A percentile compares a stretch with the other conserved stretches of the same genome.
These are phyloP conservation scores for Uria aalge DNA, from an alignment of 2,113 vertebrate genomes.

Conservation along the genomic window DNA sequence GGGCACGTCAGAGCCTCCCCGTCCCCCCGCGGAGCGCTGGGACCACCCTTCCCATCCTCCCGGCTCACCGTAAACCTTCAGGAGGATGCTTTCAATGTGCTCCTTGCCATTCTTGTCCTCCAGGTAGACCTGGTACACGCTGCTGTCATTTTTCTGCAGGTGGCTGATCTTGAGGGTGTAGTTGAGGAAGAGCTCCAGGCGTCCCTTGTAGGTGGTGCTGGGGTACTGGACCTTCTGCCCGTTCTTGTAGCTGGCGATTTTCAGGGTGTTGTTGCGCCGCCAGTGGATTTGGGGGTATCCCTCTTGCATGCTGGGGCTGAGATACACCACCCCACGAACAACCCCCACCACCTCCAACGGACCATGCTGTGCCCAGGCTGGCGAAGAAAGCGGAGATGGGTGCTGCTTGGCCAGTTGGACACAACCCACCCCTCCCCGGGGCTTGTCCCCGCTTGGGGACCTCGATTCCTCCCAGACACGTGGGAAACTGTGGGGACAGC, in stretches of 20 bases:
- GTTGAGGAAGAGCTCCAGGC: neutral
- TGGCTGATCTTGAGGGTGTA: neutral
- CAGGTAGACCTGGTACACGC: neutral
- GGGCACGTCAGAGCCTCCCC: neutral
- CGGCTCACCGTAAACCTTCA: neutral
- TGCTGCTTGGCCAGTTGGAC: accelerated
- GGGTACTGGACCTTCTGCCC: accelerated
- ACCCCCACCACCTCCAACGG: accelerated
- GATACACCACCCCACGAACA: accelerated
- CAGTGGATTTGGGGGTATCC: neutral
- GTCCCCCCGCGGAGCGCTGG: accelerated
- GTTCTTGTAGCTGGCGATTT: accelerated
- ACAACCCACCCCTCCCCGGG: too few species aligned
- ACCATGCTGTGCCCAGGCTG: accelerated
- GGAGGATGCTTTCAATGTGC: accelerated
- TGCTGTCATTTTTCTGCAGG: neutral
- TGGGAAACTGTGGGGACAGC: neutral
- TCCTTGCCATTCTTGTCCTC: accelerated
- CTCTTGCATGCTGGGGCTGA: neutral
- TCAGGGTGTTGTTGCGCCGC: accelerated
- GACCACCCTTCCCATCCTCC: neutral
- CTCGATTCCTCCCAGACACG: accelerated
- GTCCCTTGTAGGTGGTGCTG: accelerated
- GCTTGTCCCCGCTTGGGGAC: accelerated
- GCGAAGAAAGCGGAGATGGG: accelerated